Evolutionary conservation across 2,888 invertebrate species (phyloP).

Genomic region (Lumbricus terrestris): DNA sequence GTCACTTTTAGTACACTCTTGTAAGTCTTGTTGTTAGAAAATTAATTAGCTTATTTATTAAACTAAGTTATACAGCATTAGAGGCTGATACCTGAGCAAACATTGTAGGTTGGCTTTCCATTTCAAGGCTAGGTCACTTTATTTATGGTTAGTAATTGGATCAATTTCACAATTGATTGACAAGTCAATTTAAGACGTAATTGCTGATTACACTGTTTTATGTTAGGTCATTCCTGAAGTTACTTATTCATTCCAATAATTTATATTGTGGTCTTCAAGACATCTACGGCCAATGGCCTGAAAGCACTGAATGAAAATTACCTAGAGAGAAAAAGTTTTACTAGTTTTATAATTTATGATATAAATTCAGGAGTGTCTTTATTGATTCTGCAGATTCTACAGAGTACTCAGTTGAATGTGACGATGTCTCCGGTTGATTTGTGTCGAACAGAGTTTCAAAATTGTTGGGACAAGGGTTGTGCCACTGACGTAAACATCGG

Average conservation of each 20-base stretch:
- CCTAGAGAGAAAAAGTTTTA: not conserved
- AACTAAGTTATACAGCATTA: not conserved
- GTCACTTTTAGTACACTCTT: too few species aligned
- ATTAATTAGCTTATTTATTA: too few species aligned
- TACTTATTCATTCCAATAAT: too few species aligned
- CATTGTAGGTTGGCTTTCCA: not conserved
- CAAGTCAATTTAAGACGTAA: too few species aligned
- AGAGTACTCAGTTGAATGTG: slow-evolving; percentile 55
- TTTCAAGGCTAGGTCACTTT: not conserved
- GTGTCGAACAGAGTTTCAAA: slow-evolving; percentile 49
- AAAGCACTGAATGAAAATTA: not conserved
- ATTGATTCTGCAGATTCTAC: slow-evolving; percentile 13
- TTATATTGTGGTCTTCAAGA: too few species aligned
- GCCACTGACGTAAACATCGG: slow-evolving; percentile 77
- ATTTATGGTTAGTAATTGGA: not conserved
- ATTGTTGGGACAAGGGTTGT: slow-evolving; percentile 68
- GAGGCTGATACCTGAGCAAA: not conserved
- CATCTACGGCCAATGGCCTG: too few species aligned
- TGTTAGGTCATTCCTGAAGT: not conserved
- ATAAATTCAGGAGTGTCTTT: not conserved
- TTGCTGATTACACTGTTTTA: too few species aligned
- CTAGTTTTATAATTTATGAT: not conserved
- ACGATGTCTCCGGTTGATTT: slow-evolving; percentile 91
- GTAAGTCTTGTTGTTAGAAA: too few species aligned
- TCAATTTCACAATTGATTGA: too few species aligned